Evolutionary conservation across 2,113 vertebrate genomes (phyloP), one percentile per base, ranked within the genome.

Genomic region (Copsychus sechellarum): DNA sequence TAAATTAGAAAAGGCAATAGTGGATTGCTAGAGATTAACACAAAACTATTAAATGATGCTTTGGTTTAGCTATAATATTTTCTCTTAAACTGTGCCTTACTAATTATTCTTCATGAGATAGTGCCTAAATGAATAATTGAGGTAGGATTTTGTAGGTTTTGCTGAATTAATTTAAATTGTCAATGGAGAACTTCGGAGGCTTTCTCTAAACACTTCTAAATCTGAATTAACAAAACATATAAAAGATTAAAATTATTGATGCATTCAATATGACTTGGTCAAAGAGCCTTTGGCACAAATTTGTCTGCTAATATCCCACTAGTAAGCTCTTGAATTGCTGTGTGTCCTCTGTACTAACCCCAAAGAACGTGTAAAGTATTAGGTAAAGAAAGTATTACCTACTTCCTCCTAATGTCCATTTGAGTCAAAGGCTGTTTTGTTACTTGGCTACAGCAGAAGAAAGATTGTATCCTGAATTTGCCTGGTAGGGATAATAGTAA

Each of bases 1-100:
- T 85, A 89, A 78, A 91, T 96, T 88, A 74, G 33, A 58, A 88
- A 36, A 81, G 29, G 84, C 70, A 86, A 79, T 43, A 86, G 36
- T 71, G 43, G 42, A 34, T 88, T 89, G 47, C 58, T 81, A 57
- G 78, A 78, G 15, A 73, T 91, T 78, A 88, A 53, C 53, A 53
- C 19, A 45, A 40, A 89, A 61, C 51, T 28, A 56, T 72, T 90
- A 51, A 85, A n/a, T 76, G 73, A 65, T 54, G 9, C 56, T 67
- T 83, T 81, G 31, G 17, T 81, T 61, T 73, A 82, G 45, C 77
- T 54, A 23, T 72, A 81, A 21, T 43, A 56, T 90, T 87, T 85
- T 76, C 29, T 54, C 56, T 69, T 88, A 45, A 84, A 50, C 31
- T 72, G 14, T 56, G 60, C 54, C 65, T 80, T 87, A 45, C 72